A percentile compares a stretch with the other conserved stretches of the same genome.
These are phyloP conservation scores for Dissostichus mawsoni DNA, from an alignment of 2,113 vertebrate genomes.

Conservation along the genomic window DNA sequence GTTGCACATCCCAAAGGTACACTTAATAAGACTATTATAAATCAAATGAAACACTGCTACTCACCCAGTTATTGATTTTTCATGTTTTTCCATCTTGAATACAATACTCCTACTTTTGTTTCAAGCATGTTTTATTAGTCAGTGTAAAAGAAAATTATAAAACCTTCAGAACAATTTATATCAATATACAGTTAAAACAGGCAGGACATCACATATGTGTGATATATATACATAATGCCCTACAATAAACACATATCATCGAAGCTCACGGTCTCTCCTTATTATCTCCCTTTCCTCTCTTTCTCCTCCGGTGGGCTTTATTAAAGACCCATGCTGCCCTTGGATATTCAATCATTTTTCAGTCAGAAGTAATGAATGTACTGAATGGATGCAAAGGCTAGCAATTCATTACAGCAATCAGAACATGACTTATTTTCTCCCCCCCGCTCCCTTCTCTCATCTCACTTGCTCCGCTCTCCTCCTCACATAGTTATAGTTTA, in stretches of 20 bases:
- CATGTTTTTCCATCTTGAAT: conserved; percentile 4
- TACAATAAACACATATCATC: conserved; percentile 63
- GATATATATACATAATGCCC: conserved; percentile 35
- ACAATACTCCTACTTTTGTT: conserved; percentile 5
- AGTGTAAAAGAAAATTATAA: conserved; percentile 22
- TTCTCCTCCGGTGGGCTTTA: conserved; percentile 65
- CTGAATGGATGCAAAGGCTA: conserved; percentile 73
- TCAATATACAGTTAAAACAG: conserved; percentile 37
- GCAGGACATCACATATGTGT: conserved; percentile 16
- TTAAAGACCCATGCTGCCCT: conserved; percentile 70
- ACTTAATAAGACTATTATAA: conserved; percentile 27
- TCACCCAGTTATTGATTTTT: conserved; percentile 15
- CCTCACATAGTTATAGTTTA: conserved; percentile 10
- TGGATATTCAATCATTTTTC: conserved; percentile 75
- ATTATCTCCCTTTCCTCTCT: conserved; percentile 62
- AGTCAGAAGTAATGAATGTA: conserved; percentile 66
- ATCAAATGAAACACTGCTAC: conserved; percentile 16
- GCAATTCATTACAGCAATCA: conserved; percentile 78
- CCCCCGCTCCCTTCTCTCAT: conserved; percentile 6
- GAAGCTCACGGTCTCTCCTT: conserved; percentile 53
- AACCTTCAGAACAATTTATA: conserved; percentile 43
- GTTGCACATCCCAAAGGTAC: conserved; percentile 11
- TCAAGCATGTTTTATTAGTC: conserved; percentile 24
- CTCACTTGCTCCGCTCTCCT: conserved; percentile 16
- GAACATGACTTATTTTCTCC: conserved; percentile 26